Conservation (phyloP, 2,113 vertebrate species). For the Vireo altiloquus region DNA sequence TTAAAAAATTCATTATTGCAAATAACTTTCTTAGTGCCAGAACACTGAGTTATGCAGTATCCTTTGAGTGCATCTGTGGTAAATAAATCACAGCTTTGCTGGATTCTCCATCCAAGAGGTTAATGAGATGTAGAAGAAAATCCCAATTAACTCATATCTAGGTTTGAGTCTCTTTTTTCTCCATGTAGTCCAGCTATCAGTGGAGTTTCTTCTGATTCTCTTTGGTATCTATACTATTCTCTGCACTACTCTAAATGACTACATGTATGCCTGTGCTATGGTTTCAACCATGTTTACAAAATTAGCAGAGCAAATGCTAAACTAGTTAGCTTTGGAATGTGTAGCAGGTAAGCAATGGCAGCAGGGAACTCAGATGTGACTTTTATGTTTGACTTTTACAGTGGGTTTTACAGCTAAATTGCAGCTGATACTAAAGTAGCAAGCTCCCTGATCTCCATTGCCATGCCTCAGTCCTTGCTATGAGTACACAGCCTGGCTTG, state of each 20-base stretch:
- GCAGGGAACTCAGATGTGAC: neutral
- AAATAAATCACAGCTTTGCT: constrained; percentile 22
- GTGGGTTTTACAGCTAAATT: neutral
- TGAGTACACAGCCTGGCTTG: neutral
- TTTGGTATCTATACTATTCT: neutral
- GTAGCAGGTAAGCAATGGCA: neutral
- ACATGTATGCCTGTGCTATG: neutral
- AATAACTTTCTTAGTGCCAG: constrained; percentile 27
- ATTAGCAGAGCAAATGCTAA: neutral
- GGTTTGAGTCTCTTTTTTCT: neutral
- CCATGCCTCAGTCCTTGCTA: neutral
- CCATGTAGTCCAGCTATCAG: neutral
- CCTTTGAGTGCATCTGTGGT: neutral
- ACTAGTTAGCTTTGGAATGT: neutral
- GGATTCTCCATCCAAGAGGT: neutral
- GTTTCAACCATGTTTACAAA: neutral
- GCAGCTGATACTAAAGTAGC: neutral
- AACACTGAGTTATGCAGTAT: neutral
- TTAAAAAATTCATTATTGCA: constrained; percentile 13
- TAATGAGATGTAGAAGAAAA: constrained; percentile 10
- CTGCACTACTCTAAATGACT: neutral
- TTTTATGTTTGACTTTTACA: neutral
- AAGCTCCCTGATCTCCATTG: neutral
- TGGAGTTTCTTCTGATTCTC: neutral
- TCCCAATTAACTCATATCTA: neutral